A percentile compares a stretch with the other conserved stretches of the same genome.
Conservation (phyloP, 2,113 vertebrate genomes). For the Sporophila hypoxantha region DNA sequence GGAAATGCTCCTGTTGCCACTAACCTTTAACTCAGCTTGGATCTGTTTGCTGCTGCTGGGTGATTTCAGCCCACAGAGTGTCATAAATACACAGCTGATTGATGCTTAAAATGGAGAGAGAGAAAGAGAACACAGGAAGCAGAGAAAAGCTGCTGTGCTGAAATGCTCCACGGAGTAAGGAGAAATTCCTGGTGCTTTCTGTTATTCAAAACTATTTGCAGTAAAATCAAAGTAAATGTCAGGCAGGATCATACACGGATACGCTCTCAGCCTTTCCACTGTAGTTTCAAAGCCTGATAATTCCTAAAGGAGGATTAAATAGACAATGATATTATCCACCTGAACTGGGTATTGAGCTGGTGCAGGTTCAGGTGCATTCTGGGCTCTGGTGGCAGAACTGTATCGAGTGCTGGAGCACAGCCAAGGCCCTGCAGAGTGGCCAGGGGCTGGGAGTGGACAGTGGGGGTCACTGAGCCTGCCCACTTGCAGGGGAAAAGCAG, state of each 20-base stretch:
- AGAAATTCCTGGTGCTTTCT: conserved; percentile 22
- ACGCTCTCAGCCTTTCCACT: conserved; percentile 1
- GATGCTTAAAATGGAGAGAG: background rate
- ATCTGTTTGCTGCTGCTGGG: conserved; percentile 5
- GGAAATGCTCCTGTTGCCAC: background rate
- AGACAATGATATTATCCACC: conserved; percentile 28
- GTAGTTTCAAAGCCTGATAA: conserved; percentile 17
- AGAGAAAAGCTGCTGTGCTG: background rate
- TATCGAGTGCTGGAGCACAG: background rate
- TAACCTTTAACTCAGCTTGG: background rate
- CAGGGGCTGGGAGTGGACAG: background rate
- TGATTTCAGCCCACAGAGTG: background rate
- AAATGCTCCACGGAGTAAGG: background rate
- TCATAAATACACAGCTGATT: background rate
- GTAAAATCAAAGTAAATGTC: conserved; percentile 57
- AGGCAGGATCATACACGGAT: conserved; percentile 12
- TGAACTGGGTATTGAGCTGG: background rate
- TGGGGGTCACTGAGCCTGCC: background rate
- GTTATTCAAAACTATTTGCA: conserved; percentile 47
- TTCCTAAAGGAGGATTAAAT: conserved; percentile 41
- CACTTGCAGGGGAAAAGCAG: background rate
- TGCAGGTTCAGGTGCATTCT: background rate
- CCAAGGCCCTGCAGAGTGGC: background rate
- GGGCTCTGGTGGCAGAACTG: background rate
- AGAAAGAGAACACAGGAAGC: background rate